These are phyloP conservation scores for Brachyistius frenatus DNA, from an alignment of 2,113 vertebrate species.

Conservation along the genomic window DNA sequence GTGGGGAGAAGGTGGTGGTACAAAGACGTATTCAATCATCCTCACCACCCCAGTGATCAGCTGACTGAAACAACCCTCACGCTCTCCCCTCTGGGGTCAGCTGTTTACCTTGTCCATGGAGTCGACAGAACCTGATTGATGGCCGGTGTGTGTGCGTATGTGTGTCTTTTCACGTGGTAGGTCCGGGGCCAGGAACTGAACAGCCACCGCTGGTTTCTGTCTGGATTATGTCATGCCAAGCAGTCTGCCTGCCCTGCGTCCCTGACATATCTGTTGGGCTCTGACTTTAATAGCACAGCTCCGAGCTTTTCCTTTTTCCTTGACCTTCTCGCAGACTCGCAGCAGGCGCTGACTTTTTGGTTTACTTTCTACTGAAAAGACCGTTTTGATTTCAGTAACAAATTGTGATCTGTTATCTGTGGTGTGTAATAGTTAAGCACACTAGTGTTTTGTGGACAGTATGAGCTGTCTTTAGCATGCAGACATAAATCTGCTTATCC, in stretches of 20 bases:
- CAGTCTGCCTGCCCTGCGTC: constrained; percentile 47
- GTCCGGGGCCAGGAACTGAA: constrained; percentile 27
- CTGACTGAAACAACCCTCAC: constrained; percentile 49
- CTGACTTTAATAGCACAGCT: constrained; percentile 38
- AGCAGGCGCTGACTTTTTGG: not conserved
- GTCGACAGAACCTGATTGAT: constrained; percentile 54
- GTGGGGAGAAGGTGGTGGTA: not conserved
- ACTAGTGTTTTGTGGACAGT: constrained; percentile 3
- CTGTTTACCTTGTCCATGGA: constrained; percentile 54
- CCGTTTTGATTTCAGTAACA: constrained; percentile 20
- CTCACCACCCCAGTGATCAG: constrained; percentile 20
- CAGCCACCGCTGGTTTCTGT: constrained; percentile 32
- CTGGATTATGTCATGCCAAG: constrained; percentile 51
- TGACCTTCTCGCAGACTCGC: constrained; percentile 5
- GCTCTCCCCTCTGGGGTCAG: constrained; percentile 38
- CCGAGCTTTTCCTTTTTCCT: constrained; percentile 5
- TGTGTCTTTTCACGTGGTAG: constrained; percentile 3
- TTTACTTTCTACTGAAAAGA: not conserved
- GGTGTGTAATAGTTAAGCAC: not conserved
- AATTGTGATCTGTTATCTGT: not conserved
- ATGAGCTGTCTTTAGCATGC: not conserved
- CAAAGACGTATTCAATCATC: not conserved
- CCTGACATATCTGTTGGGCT: constrained; percentile 37
- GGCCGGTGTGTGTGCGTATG: constrained; percentile 9
- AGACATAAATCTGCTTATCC: constrained; percentile 21